Evolutionary conservation across 2,888 invertebrate genomes (phyloP).

Genomic region (Callyntrura sp.): DNA sequence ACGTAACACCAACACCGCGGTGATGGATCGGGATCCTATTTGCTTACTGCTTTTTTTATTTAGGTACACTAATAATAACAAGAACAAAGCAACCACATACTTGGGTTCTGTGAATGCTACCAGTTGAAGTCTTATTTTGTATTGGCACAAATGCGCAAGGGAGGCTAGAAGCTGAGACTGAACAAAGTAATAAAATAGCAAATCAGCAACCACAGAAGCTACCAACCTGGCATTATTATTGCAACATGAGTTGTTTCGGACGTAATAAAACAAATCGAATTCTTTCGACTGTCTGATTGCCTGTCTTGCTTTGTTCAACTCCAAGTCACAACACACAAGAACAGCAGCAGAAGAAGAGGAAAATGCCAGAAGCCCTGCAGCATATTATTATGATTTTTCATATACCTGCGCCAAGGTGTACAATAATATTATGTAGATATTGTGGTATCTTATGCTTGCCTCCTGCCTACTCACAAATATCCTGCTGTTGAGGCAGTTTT

Average conservation of each 20-base stretch:
- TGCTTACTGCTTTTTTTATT: no score
- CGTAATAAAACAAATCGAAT: constrained; percentile 72
- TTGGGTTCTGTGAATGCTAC: no score
- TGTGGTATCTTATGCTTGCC: constrained; percentile 34
- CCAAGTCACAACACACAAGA: constrained; percentile 63
- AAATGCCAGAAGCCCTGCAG: constrained; percentile 48
- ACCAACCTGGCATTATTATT: constrained; percentile 59
- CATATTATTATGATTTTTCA: constrained; percentile 58
- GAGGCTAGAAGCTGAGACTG: constrained; percentile 11
- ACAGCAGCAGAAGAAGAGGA: neutral
- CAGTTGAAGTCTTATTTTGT: neutral
- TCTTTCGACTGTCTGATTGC: constrained; percentile 64
- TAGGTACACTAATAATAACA: no score
- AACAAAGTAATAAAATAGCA: constrained; percentile 56
- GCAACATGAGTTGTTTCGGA: constrained; percentile 50
- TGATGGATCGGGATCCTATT: no score
- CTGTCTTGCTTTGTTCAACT: constrained; percentile 46
- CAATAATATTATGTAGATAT: constrained; percentile 41
- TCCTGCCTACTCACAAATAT: constrained; percentile 75
- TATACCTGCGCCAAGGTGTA: constrained; percentile 10
- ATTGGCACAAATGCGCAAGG: neutral
- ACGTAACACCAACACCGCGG: no score
- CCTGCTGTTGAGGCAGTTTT: constrained; percentile 65
- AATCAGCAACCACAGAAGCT: constrained; percentile 66
- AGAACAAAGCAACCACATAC: no score